Evolutionary conservation across 1,140 invertebrate species (phyloP).

Genomic region (Temnothorax longispinosus): DNA sequence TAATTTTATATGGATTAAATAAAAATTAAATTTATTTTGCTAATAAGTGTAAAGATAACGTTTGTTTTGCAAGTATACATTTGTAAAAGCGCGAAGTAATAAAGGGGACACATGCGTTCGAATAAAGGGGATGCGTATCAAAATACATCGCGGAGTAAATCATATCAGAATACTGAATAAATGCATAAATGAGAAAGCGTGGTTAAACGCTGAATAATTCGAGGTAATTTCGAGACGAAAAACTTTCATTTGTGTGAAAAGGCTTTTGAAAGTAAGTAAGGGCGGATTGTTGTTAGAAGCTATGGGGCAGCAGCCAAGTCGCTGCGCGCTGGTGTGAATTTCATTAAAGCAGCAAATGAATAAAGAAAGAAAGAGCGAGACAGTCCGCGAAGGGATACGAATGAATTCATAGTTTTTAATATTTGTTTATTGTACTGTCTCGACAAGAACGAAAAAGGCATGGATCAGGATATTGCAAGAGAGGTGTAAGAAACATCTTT

Average conservation of each 20-base stretch:
- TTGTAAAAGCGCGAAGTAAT: not conserved
- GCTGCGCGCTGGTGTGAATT: conserved; percentile 66
- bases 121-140: conserved; percentile 22
- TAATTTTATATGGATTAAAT: not conserved
- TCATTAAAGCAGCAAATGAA: conserved; percentile 70
- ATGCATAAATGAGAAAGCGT: conserved; percentile 54
- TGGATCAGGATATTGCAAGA: not conserved
- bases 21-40: conserved; percentile 32
- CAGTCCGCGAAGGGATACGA: conserved; percentile 50
- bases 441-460: conserved; percentile 26
- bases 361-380: conserved; percentile 3
- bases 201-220: conserved; percentile 55
- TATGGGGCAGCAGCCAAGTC: conserved; percentile 21
- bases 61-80: not conserved
- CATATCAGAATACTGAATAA: conserved; percentile 55
- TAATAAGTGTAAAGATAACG: not conserved
- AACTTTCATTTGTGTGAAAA: conserved; percentile 50
- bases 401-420: conserved; percentile 79
- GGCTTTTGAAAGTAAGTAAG: conserved; percentile 18
- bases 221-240: conserved; percentile 59
- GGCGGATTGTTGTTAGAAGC: conserved; percentile 40
- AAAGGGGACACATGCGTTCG: not conserved
- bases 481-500: conserved; percentile 41
- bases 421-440: conserved; percentile 73
- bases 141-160: conserved; percentile 44